Percentiles rank a stretch among this genome's conserved stretches.
Conservation (phyloP, 2,888 invertebrate genomes). For the Sarcophaga rosellei region DNA sequence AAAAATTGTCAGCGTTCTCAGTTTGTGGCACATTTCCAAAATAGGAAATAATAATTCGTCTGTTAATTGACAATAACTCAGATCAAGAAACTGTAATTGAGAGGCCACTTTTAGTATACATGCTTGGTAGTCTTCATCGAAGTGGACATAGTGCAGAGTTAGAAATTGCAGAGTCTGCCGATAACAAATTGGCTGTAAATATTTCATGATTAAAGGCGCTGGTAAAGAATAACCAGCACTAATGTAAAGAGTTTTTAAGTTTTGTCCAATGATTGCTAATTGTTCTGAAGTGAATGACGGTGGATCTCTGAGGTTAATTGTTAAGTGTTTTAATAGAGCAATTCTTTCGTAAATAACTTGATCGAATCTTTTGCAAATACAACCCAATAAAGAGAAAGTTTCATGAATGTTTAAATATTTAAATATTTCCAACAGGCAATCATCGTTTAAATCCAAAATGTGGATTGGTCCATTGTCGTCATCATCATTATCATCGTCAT, state of each 20-base stretch:
- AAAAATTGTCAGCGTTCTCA: constrained; percentile 52
- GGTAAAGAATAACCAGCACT: constrained; percentile 63
- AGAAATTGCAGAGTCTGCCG: constrained; percentile 42
- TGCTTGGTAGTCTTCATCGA: constrained; percentile 53
- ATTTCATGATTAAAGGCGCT: constrained; percentile 30
- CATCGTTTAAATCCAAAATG: constrained; percentile 67
- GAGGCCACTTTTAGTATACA: constrained; percentile 44
- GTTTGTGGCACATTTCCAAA: constrained; percentile 47
- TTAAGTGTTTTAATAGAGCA: constrained; percentile 54
- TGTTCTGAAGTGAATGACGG: constrained; percentile 53
- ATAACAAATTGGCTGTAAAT: constrained; percentile 62
- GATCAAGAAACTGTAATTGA: constrained; percentile 54
- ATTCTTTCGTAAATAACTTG: constrained; percentile 62
- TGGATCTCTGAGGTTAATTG: constrained; percentile 59
- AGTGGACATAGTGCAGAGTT: constrained; percentile 63
- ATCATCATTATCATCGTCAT: background rate
- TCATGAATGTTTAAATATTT: constrained; percentile 62
- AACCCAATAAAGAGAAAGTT: constrained; percentile 53
- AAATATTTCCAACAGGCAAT: constrained; percentile 66
- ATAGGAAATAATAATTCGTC: constrained; percentile 63
- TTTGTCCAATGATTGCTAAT: constrained; percentile 60
- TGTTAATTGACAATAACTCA: constrained; percentile 65
- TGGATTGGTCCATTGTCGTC: background rate
- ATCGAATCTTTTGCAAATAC: constrained; percentile 51
- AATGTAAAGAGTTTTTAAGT: constrained; percentile 59